phyloP scores from a whole-genome alignment of 2,797 vertebrate genomes.

The Sebastes kiyomatsui region DNA sequence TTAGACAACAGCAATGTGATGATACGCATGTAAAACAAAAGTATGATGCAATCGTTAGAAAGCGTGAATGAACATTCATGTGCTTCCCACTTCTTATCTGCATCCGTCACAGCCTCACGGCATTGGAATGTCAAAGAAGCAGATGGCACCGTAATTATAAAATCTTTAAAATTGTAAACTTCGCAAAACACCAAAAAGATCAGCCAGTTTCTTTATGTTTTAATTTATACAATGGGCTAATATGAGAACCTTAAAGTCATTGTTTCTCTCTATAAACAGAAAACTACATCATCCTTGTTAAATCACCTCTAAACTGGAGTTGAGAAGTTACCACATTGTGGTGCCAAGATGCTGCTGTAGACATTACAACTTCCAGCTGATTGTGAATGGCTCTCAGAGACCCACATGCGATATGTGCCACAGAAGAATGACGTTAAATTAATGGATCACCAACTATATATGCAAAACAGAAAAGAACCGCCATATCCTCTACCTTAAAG shows the following conservation, averaged over 20 bases:
- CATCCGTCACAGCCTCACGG: background rate
- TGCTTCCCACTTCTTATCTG: background rate
- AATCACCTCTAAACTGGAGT: background rate
- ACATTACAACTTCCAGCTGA: background rate
- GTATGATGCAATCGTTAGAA: background rate
- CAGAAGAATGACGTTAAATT: background rate
- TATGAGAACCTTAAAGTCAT: background rate
- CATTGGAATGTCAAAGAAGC: background rate
- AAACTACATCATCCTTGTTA: background rate
- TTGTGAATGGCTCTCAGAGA: background rate
- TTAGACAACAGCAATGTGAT: background rate
- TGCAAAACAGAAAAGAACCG: background rate
- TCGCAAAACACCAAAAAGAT: background rate
- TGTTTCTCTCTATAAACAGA: background rate
- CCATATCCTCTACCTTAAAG: too few species aligned
- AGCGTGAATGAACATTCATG: background rate
- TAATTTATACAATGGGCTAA: background rate
- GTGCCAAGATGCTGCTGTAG: background rate
- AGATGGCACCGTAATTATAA: background rate
- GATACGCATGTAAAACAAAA: background rate
- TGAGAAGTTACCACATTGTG: background rate
- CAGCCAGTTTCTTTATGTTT: background rate
- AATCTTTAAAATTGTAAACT: background rate
- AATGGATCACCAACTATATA: background rate
- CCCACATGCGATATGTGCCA: background rate